These are phyloP conservation scores for Guaruba guarouba DNA, from an alignment of 2,113 vertebrate species.

Conservation along the genomic window DNA sequence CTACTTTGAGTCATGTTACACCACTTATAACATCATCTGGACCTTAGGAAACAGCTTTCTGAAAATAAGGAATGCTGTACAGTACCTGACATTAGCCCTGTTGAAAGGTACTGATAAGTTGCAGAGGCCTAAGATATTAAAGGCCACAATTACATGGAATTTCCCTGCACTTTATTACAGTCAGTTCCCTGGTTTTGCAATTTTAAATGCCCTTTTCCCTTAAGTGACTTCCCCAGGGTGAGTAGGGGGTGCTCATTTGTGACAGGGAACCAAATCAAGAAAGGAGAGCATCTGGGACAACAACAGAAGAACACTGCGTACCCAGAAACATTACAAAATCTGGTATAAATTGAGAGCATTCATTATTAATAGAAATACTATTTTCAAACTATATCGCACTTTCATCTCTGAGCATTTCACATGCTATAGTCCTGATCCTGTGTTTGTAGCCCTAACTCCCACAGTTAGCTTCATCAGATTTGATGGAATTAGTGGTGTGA, in stretches of 20 bases:
- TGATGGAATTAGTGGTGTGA: conserved; percentile 6
- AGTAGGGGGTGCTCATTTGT: background rate
- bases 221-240: background rate
- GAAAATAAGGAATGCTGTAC: conserved; percentile 25
- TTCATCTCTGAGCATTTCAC: conserved; percentile 34
- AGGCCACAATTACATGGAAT: conserved; percentile 3
- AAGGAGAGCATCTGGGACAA: background rate
- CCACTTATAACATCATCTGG: conserved; percentile 43
- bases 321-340: conserved; percentile 24
- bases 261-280: background rate
- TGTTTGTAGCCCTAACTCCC: conserved; percentile 33
- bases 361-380: conserved; percentile 49
- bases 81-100: conserved; percentile 11
- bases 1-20: conserved; percentile 52
- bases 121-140: conserved; percentile 47
- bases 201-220: conserved; percentile 5
- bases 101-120: conserved; percentile 63
- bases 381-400: conserved; percentile 29
- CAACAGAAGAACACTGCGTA: background rate
- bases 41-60: conserved; percentile 49
- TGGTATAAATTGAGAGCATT: conserved; percentile 28
- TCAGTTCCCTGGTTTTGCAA: conserved; percentile 42
- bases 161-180: conserved; percentile 12
- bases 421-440: background rate
- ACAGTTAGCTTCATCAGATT: conserved; percentile 7